phyloP scores from a whole-genome alignment of 2,797 vertebrate species.

The Leptatherina wallacei region DNA sequence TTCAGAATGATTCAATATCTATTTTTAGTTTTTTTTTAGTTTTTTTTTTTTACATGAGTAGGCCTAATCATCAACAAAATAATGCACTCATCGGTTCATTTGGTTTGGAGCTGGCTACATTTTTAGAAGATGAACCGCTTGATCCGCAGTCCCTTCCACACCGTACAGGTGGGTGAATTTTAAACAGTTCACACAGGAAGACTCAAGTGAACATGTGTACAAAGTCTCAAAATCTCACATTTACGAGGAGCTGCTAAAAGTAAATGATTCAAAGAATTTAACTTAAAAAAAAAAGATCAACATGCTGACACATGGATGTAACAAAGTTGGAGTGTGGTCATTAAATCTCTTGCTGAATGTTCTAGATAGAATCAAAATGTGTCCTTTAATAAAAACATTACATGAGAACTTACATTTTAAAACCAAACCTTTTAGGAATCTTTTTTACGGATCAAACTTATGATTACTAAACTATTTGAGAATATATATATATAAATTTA shows the following conservation, averaged over 20 bases:
- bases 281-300: slow-evolving; percentile 1
- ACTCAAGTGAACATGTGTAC: background rate
- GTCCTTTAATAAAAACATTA: too few relatives aligned
- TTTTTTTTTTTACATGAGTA: background rate
- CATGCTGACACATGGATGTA: background rate
- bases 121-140: slow-evolving; percentile 14
- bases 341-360: background rate
- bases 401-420: background rate
- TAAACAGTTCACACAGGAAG: slow-evolving; percentile 17
- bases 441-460: background rate
- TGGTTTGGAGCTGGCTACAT: background rate
- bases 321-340: background rate
- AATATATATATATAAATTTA: background rate
- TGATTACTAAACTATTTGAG: background rate
- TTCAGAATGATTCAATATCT: background rate
- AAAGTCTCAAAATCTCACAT: slow-evolving; percentile 7
- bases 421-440: background rate
- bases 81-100: background rate
- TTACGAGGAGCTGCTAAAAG: slow-evolving; percentile 15
- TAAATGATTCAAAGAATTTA: slow-evolving; percentile 27
- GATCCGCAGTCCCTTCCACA: slow-evolving; percentile 28
- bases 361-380: background rate
- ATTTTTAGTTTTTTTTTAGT: background rate
- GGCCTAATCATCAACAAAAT: background rate
- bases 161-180: slow-evolving; percentile 52